phyloP scores from a whole-genome alignment of 2,797 vertebrate species.

The Hemibagrus guttatus region DNA sequence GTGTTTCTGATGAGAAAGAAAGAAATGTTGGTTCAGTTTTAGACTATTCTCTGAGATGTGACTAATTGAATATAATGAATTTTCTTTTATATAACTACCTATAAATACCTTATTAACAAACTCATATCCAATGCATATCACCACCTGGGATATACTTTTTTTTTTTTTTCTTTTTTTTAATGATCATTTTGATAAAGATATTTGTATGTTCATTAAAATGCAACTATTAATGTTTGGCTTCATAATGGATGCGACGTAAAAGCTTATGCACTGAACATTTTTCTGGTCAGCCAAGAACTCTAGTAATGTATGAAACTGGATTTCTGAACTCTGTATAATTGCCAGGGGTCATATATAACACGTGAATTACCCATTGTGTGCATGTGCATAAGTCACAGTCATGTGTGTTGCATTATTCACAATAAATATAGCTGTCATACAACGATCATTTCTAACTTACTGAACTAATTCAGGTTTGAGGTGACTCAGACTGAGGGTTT shows the following conservation, averaged over 20 bases:
- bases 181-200: neutral
- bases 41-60: neutral
- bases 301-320: neutral
- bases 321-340: neutral
- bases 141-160: neutral
- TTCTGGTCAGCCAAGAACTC: neutral
- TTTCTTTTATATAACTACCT: neutral
- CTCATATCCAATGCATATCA: neutral
- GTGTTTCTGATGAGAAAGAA: neutral
- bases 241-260: neutral
- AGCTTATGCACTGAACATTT: neutral
- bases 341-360: neutral
- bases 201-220: neutral
- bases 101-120: neutral
- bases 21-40: neutral
- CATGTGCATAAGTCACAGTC: neutral
- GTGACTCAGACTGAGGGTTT: neutral
- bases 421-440: neutral
- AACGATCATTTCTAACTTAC: neutral
- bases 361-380: neutral
- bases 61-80: too few species aligned
- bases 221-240: neutral
- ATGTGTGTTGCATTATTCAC: neutral
- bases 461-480: neutral
- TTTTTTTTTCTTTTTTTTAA: neutral